phyloP scores from a whole-genome alignment of 2,888 invertebrate species.

The Panopea generosa region DNA sequence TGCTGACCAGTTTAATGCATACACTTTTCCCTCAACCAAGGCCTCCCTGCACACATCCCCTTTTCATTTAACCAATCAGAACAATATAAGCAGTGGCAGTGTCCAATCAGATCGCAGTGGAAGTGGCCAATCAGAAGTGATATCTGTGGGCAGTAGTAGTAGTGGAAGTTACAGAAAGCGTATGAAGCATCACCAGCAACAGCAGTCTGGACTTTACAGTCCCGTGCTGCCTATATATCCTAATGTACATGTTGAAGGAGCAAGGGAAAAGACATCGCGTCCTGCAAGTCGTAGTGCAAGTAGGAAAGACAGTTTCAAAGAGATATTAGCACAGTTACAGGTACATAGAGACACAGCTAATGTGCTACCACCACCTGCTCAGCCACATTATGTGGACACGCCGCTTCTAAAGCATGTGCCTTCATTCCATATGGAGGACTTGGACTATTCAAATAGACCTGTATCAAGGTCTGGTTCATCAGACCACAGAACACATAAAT shows the following conservation, averaged over 20 bases:
- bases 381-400: conserved; percentile 47
- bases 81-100: conserved; percentile 57
- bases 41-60: conserved; percentile 19
- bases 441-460: conserved; percentile 44
- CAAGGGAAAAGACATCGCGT: conserved; percentile 58
- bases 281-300: conserved; percentile 72
- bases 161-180: conserved; percentile 73
- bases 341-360: conserved; percentile 44
- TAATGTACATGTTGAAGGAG: conserved; percentile 34
- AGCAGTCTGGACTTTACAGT: conserved; percentile 46
- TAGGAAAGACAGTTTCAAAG: conserved; percentile 76
- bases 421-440: conserved; percentile 62
- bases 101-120: conserved; percentile 62
- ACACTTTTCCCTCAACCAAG: conserved; percentile 58
- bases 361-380: conserved; percentile 32
- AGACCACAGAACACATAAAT: conserved; percentile 52
- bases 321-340: conserved; percentile 67
- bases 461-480: conserved; percentile 56
- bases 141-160: conserved; percentile 70
- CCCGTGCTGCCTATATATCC: conserved; percentile 42
- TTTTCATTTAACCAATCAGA: conserved; percentile 44
- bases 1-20: conserved; percentile 49
- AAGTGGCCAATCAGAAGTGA: conserved; percentile 58
- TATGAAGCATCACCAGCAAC: no score
- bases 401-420: conserved; percentile 57